Evolutionary conservation across 2,113 vertebrate species (phyloP).

Genomic region (Arenaria interpres): DNA sequence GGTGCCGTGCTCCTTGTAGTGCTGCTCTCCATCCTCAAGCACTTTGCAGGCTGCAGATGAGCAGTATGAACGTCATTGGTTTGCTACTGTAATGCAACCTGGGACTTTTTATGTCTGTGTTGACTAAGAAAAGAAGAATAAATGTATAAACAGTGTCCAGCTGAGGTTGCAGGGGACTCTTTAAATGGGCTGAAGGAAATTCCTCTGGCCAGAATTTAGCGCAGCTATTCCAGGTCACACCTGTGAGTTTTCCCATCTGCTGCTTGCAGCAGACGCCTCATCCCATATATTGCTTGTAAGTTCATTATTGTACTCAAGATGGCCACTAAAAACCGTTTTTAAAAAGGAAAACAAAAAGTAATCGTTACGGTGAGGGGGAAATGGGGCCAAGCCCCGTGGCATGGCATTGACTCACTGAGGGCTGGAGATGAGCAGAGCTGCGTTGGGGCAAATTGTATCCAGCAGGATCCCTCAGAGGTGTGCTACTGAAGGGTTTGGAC

Average conservation of each 20-base stretch:
- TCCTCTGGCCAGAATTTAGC: background rate
- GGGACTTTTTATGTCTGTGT: background rate
- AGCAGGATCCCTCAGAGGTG: accelerated
- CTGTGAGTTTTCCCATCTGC: background rate
- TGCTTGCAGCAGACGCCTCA: accelerated
- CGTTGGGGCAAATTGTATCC: accelerated
- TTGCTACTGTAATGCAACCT: background rate
- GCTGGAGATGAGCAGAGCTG: background rate
- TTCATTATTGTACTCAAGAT: background rate
- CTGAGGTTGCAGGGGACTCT: background rate
- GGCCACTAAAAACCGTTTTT: background rate
- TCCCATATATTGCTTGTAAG: accelerated
- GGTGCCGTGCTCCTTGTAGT: background rate
- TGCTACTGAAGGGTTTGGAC: background rate
- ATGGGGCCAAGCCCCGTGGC: background rate
- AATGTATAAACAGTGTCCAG: background rate
- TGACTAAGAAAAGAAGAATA: background rate
- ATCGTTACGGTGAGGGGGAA: accelerated
- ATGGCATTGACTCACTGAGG: background rate
- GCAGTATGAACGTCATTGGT: background rate
- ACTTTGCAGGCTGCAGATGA: accelerated
- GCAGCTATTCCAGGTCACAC: background rate
- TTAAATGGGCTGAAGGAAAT: background rate
- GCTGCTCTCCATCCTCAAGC: accelerated
- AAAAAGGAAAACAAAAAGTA: too few species aligned